These are phyloP conservation scores for Marcusenius ussheri DNA, from an alignment of 2,113 vertebrate species.

Conservation along the genomic window DNA sequence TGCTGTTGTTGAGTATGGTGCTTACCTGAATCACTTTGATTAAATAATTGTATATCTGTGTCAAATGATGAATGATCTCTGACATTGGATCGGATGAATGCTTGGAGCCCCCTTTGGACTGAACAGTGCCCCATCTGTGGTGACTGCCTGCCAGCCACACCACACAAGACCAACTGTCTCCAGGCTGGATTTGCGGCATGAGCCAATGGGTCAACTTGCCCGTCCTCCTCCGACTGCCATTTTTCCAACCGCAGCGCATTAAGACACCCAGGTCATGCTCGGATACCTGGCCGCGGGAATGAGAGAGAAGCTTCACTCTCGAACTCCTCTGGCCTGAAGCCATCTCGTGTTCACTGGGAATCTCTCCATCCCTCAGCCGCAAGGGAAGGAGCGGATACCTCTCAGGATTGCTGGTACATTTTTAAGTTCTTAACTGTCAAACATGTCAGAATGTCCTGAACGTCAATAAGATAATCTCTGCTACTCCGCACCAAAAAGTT, in stretches of 20 bases:
- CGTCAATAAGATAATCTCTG: constrained; percentile 44
- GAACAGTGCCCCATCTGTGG: constrained; percentile 26
- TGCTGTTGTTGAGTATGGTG: neutral
- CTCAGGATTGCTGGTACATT: neutral
- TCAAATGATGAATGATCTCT: neutral
- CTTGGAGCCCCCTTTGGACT: constrained; percentile 26
- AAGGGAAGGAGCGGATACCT: neutral
- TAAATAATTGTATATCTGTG: neutral
- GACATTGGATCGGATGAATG: constrained; percentile 38
- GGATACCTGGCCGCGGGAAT: neutral
- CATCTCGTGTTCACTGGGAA: neutral
- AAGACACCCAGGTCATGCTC: neutral
- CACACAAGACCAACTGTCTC: constrained; percentile 21
- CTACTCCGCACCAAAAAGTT: constrained; percentile 45
- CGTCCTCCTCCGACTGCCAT: neutral
- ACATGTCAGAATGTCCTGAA: constrained; percentile 23
- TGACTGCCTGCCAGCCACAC: constrained; percentile 38
- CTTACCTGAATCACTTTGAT: neutral
- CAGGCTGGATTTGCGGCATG: neutral
- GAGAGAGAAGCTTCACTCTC: neutral
- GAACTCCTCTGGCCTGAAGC: neutral
- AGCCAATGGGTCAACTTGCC: neutral
- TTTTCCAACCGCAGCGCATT: neutral
- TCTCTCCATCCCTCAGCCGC: neutral
- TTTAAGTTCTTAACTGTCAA: constrained; percentile 32